phyloP scores from a whole-genome alignment of 2,797 vertebrate species.

The Molothrus ater region DNA sequence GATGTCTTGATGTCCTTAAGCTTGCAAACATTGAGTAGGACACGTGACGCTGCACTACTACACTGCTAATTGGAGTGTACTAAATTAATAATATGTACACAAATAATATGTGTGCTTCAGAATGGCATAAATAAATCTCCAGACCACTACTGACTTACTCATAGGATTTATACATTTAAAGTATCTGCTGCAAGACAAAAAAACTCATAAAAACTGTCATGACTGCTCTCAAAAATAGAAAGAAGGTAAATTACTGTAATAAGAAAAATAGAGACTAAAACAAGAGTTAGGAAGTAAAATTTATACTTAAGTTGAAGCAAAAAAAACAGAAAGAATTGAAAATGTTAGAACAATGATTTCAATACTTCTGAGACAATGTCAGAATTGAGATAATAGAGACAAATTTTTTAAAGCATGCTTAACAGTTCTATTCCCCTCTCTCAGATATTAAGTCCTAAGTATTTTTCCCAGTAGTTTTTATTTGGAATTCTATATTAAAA shows the following conservation, averaged over 20 bases:
- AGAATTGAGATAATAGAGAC: background rate
- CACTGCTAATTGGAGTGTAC: background rate
- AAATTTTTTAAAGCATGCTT: background rate
- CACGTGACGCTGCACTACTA: background rate
- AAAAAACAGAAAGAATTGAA: background rate
- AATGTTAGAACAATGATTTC: background rate
- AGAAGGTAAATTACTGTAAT: background rate
- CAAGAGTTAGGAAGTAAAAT: background rate
- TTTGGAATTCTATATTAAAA: background rate
- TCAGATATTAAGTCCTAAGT: background rate
- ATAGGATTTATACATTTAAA: background rate
- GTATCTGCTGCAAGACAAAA: background rate
- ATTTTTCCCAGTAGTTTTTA: background rate
- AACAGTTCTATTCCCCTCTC: background rate
- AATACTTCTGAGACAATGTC: background rate
- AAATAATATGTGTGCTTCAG: background rate
- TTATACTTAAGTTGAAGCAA: background rate
- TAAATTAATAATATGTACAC: background rate
- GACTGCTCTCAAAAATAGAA: background rate
- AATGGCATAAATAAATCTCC: background rate
- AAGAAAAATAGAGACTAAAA: background rate
- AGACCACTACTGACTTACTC: background rate
- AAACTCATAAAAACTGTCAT: background rate
- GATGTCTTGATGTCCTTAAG: background rate
- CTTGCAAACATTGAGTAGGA: background rate